A percentile compares a stretch with the other conserved stretches of the same genome.
Conservation (phyloP, 2,888 invertebrate genomes). For the Drosophila conformis region DNA sequence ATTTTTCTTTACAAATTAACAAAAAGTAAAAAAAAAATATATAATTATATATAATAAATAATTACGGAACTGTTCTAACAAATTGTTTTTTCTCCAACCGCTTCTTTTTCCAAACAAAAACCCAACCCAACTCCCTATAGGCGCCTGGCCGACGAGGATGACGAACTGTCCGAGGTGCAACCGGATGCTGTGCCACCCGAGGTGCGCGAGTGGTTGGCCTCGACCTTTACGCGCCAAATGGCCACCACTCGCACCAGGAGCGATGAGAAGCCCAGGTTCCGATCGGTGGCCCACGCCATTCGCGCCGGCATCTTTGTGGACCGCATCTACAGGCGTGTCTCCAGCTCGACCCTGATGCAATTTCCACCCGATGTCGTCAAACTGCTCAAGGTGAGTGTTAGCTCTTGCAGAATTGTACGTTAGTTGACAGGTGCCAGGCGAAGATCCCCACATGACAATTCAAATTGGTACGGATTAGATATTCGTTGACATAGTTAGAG, state of each 20-base stretch:
- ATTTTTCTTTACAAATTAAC: conserved; percentile 54
- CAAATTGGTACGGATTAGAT: background rate
- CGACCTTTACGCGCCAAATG: conserved; percentile 96
- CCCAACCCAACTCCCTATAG: conserved; percentile 84
- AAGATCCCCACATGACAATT: background rate
- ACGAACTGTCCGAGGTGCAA: conserved; percentile 97
- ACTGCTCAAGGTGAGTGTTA: conserved; percentile 90
- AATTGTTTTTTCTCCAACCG: conserved; percentile 23
- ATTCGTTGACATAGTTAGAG: background rate
- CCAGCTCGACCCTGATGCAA: conserved; percentile 92
- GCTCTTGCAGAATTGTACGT: rapidly evolving
- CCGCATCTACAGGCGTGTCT: conserved; percentile 94
- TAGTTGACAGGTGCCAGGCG: no score
- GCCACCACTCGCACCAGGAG: conserved; percentile 91
- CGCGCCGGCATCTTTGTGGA: conserved; percentile 98
- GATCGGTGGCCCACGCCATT: conserved; percentile 98
- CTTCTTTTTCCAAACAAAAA: conserved; percentile 4
- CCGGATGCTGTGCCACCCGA: conserved; percentile 98
- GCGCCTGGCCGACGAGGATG: conserved; percentile 95
- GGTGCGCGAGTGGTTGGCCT: conserved; percentile 98
- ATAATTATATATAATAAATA: background rate
- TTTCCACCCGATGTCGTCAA: conserved; percentile 94
- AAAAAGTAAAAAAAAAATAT: conserved; percentile 7
- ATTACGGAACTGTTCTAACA: conserved; percentile 53
- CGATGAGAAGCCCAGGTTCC: conserved; percentile 94